Percentiles rank a stretch among this genome's conserved stretches.
phyloP scores from a whole-genome alignment of 2,113 vertebrate species.

The Callospermophilus lateralis region DNA sequence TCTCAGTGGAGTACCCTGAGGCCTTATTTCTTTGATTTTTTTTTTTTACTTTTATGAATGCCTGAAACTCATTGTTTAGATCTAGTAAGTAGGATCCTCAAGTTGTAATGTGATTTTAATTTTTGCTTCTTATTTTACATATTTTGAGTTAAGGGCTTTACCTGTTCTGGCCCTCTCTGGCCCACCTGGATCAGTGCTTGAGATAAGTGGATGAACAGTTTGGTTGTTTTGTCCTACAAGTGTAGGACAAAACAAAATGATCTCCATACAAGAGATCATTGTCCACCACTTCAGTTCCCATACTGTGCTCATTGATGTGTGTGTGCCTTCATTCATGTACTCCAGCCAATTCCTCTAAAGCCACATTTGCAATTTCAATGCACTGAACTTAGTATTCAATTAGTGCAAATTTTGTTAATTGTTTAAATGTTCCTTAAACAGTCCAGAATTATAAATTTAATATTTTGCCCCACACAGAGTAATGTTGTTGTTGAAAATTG shows the following conservation, averaged over 20 bases:
- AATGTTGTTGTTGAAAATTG: background rate
- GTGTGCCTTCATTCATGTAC: background rate
- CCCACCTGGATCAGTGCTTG: background rate
- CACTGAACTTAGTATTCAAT: background rate
- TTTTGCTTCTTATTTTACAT: background rate
- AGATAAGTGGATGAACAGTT: background rate
- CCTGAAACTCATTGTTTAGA: background rate
- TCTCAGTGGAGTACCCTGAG: background rate
- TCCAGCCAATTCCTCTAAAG: background rate
- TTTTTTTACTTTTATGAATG: background rate
- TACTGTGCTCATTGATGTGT: background rate
- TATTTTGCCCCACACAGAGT: background rate
- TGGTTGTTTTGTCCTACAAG: background rate
- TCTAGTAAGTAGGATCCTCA: background rate
- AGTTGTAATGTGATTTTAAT: conserved; percentile 1
- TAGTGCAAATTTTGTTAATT: background rate
- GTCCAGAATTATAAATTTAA: background rate
- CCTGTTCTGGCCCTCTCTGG: background rate
- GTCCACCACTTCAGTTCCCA: background rate
- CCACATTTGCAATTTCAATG: background rate
- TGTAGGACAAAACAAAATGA: too few species aligned
- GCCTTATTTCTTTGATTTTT: background rate
- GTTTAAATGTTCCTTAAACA: conserved; percentile 24
- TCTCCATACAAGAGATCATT: background rate
- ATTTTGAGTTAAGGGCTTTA: background rate